These are phyloP conservation scores for Cosmorhoe ocellata DNA, from an alignment of 2,888 invertebrate genomes.

Conservation along the genomic window DNA sequence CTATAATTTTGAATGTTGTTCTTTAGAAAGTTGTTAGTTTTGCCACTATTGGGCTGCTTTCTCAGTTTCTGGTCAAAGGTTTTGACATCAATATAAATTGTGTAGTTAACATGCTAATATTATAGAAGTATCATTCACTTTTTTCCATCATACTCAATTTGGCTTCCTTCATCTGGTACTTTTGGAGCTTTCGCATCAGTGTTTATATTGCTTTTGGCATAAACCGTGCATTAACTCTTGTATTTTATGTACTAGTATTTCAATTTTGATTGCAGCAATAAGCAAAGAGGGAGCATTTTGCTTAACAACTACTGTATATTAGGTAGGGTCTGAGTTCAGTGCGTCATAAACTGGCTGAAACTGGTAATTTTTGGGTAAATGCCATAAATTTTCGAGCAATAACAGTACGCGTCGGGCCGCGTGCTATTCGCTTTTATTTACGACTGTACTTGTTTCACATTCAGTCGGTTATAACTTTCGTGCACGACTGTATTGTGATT, in stretches of 20 bases:
- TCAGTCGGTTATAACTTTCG: slow-evolving; percentile 73
- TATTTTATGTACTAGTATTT: slow-evolving; percentile 36
- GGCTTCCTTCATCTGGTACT: slow-evolving; percentile 11
- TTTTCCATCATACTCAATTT: slow-evolving; percentile 5
- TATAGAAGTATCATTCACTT: slow-evolving; percentile 8
- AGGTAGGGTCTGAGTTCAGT: slow-evolving; percentile 47
- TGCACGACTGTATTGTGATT: slow-evolving; percentile 72
- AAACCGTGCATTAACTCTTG: slow-evolving; percentile 27
- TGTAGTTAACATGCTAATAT: slow-evolving; percentile 16
- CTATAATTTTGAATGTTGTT: slow-evolving; percentile 32
- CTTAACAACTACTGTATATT: slow-evolving; percentile 39
- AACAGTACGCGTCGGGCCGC: slow-evolving; percentile 68
- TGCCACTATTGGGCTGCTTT: slow-evolving; percentile 30
- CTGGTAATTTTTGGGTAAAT: slow-evolving; percentile 72
- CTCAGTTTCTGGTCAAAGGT: slow-evolving; percentile 22
- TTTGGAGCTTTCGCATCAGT: slow-evolving; percentile 19
- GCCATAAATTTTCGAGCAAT: slow-evolving; percentile 72
- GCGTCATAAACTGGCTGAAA: slow-evolving; percentile 63
- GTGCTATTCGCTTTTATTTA: slow-evolving; percentile 79
- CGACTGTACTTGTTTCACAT: slow-evolving; percentile 78
- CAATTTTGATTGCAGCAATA: slow-evolving; percentile 39
- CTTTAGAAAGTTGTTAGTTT: slow-evolving; percentile 49
- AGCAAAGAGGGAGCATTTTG: slow-evolving; percentile 38
- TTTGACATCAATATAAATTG: slow-evolving; percentile 7
- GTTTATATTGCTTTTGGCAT: slow-evolving; percentile 20